Evolutionary conservation across 2,797 vertebrate genomes (phyloP), one percentile per base, ranked within the genome.

Genomic region (Crocidura indochinensis): DNA sequence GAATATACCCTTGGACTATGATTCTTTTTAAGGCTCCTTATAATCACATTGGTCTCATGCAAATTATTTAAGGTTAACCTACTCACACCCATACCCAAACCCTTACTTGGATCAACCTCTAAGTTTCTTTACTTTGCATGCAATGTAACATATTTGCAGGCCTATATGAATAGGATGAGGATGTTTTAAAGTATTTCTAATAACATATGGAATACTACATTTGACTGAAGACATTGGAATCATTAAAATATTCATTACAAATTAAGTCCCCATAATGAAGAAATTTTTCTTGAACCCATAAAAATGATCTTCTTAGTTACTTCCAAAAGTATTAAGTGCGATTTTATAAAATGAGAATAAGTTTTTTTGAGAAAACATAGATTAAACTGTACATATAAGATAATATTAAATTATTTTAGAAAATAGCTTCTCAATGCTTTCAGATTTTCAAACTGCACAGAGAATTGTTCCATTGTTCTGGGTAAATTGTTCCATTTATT

Each of bases 321-420:
- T 84, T 77, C 12, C 49, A 20, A 29, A 71, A 64, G 8, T 92
- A 46, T 83, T 14, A 51, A 29, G 12, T 51, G 26, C 19, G 29
- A 56, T 31, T 31, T 74, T 7, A 67, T 38, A 26, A 51, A 82
- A 60, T 68, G 47, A 11, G 68, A 38, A 38, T 38, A 38, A 38
- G 38, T 38, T 38, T 38, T 38, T 38, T 38, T 38, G 38, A 38
- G 38, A 38, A 38, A 38, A 38, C 38, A 8, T 80, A 27, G 29
- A 11, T 67, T 38, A 62, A 47, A 74, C 27, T 80, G 3, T 17
- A 91, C 29, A n/a, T 6, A 29, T 78, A 10, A 47, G 31, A 74
- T 67, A 67, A 79, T 65, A 77, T 17, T n/a, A 60, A 49, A 53
- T 72, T 72, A 84, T 85, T 65, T 62, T 46, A 65, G 64, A 77